These are phyloP conservation scores for Sepiola atlantica DNA, from an alignment of 2,888 invertebrate species.

Conservation along the genomic window DNA sequence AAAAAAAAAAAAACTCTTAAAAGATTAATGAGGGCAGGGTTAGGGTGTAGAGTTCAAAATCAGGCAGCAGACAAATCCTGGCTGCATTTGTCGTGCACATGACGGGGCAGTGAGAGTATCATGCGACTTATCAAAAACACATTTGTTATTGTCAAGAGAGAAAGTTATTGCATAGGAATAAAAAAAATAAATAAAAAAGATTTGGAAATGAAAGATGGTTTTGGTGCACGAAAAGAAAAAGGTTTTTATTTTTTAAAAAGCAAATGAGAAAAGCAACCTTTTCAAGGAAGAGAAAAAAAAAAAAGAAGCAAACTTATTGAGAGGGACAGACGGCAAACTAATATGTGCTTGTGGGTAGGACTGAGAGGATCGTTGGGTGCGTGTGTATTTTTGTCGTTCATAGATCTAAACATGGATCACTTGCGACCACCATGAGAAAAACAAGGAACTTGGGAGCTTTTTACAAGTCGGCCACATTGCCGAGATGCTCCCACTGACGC, in stretches of 20 bases:
- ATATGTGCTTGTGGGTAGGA: too few relatives aligned
- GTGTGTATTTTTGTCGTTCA: not conserved
- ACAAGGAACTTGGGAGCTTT: not conserved
- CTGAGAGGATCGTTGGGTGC: not conserved
- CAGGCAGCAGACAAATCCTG: not conserved
- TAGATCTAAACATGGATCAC: not conserved
- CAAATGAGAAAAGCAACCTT: too few relatives aligned
- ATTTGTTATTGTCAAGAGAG: not conserved
- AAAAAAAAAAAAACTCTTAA: too few relatives aligned
- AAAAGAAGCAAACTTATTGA: too few relatives aligned
- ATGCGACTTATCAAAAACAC: not conserved
- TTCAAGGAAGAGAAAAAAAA: too few relatives aligned
- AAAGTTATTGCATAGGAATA: not conserved
- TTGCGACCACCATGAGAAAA: not conserved
- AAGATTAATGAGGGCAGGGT: too few relatives aligned
- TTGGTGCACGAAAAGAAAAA: too few relatives aligned
- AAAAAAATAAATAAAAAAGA: not conserved
- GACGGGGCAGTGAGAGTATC: not conserved
- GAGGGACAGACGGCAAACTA: too few relatives aligned
- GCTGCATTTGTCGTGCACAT: constrained; percentile 32
- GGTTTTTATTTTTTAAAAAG: too few relatives aligned
- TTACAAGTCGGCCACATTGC: not conserved
- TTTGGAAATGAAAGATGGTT: too few relatives aligned
- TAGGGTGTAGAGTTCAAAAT: too few relatives aligned
- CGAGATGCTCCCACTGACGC: not conserved